These are phyloP conservation scores for Drosophila pandora DNA, from an alignment of 1,140 invertebrate genomes.

Conservation along the genomic window DNA sequence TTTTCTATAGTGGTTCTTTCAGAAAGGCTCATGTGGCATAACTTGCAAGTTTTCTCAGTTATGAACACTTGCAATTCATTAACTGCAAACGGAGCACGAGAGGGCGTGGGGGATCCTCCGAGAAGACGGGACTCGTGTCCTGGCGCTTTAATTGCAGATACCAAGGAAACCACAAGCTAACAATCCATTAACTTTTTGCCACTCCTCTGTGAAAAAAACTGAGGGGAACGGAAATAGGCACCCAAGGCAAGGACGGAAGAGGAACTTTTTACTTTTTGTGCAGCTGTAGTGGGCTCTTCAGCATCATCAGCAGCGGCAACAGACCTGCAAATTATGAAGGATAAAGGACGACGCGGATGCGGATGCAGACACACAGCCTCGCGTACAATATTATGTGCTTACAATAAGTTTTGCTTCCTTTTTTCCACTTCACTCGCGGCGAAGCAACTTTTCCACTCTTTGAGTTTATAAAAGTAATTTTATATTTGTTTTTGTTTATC, in stretches of 20 bases:
- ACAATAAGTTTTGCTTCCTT: slow-evolving; percentile 50
- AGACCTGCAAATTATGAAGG: slow-evolving; percentile 66
- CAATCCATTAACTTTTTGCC: slow-evolving; percentile 82
- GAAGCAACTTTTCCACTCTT: slow-evolving; percentile 66
- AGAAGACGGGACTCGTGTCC: slow-evolving; percentile 21
- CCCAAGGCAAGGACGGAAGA: slow-evolving; percentile 50
- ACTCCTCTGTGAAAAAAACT: slow-evolving; percentile 66
- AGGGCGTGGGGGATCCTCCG: slow-evolving; percentile 21
- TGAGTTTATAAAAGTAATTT: slow-evolving; percentile 55
- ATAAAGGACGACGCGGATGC: slow-evolving; percentile 46
- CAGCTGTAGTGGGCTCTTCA: slow-evolving; percentile 64
- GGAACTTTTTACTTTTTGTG: slow-evolving; percentile 25
- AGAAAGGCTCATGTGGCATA: slow-evolving; percentile 2
- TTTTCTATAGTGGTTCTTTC: neutral
- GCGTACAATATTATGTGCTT: slow-evolving; percentile 40
- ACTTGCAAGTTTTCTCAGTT: slow-evolving; percentile 24
- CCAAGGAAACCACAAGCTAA: slow-evolving; percentile 75
- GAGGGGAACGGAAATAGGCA: slow-evolving; percentile 33
- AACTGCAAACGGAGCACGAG: slow-evolving; percentile 67
- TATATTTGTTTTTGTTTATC: slow-evolving; percentile 18
- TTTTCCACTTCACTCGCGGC: slow-evolving; percentile 45
- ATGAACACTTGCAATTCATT: slow-evolving; percentile 65
- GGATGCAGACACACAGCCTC: slow-evolving; percentile 33
- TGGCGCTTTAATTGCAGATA: slow-evolving; percentile 69
- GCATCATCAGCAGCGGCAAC: slow-evolving; percentile 53